Base-by-base conservation (phyloP, 2,797 vertebrate genomes). In the Coracias cyanogaster region DNA sequence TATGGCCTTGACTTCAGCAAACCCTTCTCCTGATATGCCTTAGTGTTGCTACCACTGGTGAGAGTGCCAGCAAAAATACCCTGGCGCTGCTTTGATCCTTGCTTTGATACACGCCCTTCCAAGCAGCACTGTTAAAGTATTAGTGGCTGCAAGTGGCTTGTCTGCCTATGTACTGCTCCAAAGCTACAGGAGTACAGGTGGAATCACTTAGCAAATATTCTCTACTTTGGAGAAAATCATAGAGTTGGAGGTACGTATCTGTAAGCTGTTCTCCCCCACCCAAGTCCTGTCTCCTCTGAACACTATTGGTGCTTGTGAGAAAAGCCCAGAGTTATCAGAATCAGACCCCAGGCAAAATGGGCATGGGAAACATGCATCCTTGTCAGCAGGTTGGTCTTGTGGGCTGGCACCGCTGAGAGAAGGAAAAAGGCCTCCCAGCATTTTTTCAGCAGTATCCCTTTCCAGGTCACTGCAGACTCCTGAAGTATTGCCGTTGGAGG, bases 41-140 rank as follows among this genome's bases (percentile, higher is more conserved):
- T 39, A 45, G 43, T 86, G 29, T 86, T 80, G 33, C 52, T 92
- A 43, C 54, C 51, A 52, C 35, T 82, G 79, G 58, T 52, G 70
- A 94, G 57, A 88, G 35, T 26, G 67, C 22, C 48, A 79, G 80
- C 64, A 91, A 82, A 90, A 94, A 82, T 77, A 52, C 12, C 22
- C 37, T 3, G 1, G 20, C 79, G 82, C 51, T 82, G 37, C 48
- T 86, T 54, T 70, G 28, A 64, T 77, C 60, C n/a, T 79, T 79
- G 21, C 52, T 70, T 91, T 90, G 55, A 64, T 70, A 66, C 7
- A 5, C 28, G 29, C 13, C 2, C 28, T 93, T 93, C 65, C 72
- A 82, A 88, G 45, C 48, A 86, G 71, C 2, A 2, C 15, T 54
- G 43, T 83, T 43, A 29, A 89, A 80, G 52, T 82, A 74, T 37